Evolutionary conservation across 2,888 invertebrate genomes (phyloP).

Genomic region (Cantharis lateralis): DNA sequence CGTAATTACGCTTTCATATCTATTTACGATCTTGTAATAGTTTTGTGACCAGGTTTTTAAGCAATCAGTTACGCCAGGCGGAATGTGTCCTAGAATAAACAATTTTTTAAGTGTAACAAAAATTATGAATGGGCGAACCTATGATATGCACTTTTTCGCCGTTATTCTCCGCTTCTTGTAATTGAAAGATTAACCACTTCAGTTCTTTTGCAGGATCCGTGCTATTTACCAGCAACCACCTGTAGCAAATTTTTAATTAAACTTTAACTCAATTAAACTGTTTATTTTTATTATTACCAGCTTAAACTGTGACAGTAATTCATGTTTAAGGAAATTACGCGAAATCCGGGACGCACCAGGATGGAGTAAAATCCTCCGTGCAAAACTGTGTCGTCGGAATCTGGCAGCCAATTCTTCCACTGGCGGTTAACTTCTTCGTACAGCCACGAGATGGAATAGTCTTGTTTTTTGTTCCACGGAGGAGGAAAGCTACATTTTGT

Average conservation of each 20-base stretch:
- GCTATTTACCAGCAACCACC: constrained; percentile 92
- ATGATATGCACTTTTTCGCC: constrained; percentile 96
- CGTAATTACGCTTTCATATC: constrained; percentile 85
- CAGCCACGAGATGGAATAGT: constrained; percentile 86
- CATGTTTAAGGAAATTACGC: constrained; percentile 90
- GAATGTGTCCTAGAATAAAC: constrained; percentile 75
- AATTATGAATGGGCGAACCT: constrained; percentile 53
- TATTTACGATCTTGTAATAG: constrained; percentile 83
- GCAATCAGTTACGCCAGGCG: constrained; percentile 91
- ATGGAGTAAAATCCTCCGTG: constrained; percentile 92
- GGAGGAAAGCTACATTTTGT: constrained; percentile 77
- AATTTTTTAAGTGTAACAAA: background rate
- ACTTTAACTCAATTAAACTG: background rate
- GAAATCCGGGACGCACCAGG: constrained; percentile 83
- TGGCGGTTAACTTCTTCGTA: constrained; percentile 85
- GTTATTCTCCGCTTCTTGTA: constrained; percentile 89
- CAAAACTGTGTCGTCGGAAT: constrained; percentile 79
- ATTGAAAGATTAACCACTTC: constrained; percentile 90
- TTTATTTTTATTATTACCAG: constrained; percentile 64
- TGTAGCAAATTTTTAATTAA: constrained; percentile 43
- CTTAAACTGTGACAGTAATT: constrained; percentile 94
- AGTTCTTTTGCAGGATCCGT: constrained; percentile 95
- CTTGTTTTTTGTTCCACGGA: constrained; percentile 79
- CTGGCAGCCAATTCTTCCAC: constrained; percentile 90
- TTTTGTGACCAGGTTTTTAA: constrained; percentile 94